These are phyloP conservation scores for Pterocles orientalis DNA, from an alignment of 2,113 vertebrate genomes.

Conservation along the genomic window DNA sequence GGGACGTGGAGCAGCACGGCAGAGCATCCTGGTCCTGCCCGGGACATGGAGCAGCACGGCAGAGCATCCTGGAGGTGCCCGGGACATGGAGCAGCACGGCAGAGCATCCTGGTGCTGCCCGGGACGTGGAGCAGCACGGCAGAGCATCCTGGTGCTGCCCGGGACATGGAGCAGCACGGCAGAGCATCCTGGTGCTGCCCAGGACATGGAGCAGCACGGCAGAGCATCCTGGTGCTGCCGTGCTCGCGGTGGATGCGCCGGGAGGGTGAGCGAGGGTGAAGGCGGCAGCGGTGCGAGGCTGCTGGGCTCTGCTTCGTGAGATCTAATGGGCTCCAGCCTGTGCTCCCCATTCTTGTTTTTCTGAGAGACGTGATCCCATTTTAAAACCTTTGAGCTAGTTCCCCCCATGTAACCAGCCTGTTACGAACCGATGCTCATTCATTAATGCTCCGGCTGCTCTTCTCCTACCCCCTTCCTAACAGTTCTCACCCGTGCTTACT, in stretches of 20 bases:
- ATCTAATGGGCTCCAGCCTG: not conserved
- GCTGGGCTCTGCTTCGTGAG: not conserved
- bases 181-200: not conserved
- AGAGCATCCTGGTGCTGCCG: not conserved
- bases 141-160: too few relatives aligned
- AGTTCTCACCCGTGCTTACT: not conserved
- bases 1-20: too few relatives aligned
- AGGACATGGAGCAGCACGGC: fast-evolving
- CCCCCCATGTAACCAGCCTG: fast-evolving
- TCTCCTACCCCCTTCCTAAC: not conserved
- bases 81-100: fast-evolving
- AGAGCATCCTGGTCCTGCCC: not conserved
- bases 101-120: not conserved
- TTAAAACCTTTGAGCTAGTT: not conserved
- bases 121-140: too few relatives aligned
- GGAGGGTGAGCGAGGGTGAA: not conserved
- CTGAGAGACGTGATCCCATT: not conserved
- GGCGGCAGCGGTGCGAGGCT: not conserved
- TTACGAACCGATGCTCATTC: not conserved
- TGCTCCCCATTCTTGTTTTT: not conserved
- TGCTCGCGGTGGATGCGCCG: fast-evolving
- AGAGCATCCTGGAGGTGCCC: too few relatives aligned
- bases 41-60: fast-evolving
- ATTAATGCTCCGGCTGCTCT: not conserved
- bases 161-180: too few relatives aligned